Percentiles rank a stretch among this genome's conserved stretches.
Evolutionary conservation across 2,888 invertebrate genomes (phyloP).

Genomic region (Eristalinus aeneus): DNA sequence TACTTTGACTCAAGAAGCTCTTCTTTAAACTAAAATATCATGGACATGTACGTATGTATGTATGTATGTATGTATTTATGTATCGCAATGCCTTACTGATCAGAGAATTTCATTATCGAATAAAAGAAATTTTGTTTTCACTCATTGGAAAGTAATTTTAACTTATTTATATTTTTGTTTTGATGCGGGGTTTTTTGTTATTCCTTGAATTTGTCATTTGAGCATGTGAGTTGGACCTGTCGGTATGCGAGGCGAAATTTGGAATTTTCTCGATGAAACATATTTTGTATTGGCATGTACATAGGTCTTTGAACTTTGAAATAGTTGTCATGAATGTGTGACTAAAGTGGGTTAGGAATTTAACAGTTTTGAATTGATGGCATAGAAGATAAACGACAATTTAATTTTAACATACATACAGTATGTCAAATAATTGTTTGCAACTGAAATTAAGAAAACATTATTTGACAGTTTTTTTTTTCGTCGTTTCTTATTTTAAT

Average conservation of each 20-base stretch:
- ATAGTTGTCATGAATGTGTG: neutral
- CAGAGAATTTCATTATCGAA: conserved; percentile 65
- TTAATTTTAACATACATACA: neutral
- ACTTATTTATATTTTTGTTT: conserved; percentile 26
- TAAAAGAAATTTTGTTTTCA: conserved; percentile 67
- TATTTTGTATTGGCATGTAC: neutral
- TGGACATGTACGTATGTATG: conserved; percentile 11
- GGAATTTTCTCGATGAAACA: conserved; percentile 6
- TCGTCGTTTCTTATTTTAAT: too few relatives aligned
- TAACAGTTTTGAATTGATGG: too few relatives aligned
- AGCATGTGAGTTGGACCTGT: neutral
- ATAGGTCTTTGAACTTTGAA: neutral
- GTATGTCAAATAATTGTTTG: too few relatives aligned
- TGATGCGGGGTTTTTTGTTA: neutral
- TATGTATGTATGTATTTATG: neutral
- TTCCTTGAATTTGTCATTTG: neutral
- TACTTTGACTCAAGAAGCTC: neutral
- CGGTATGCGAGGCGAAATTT: neutral
- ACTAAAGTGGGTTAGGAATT: neutral
- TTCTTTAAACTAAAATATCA: neutral
- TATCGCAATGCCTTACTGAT: too few relatives aligned
- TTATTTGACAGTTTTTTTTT: too few relatives aligned
- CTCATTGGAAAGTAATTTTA: conserved; percentile 62
- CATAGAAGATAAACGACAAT: neutral
- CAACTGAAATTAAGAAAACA: too few relatives aligned